Evolutionary conservation across 2,888 invertebrate genomes (phyloP), one percentile per base, ranked within the genome.

Genomic region (Carterocephalus palaemon): DNA sequence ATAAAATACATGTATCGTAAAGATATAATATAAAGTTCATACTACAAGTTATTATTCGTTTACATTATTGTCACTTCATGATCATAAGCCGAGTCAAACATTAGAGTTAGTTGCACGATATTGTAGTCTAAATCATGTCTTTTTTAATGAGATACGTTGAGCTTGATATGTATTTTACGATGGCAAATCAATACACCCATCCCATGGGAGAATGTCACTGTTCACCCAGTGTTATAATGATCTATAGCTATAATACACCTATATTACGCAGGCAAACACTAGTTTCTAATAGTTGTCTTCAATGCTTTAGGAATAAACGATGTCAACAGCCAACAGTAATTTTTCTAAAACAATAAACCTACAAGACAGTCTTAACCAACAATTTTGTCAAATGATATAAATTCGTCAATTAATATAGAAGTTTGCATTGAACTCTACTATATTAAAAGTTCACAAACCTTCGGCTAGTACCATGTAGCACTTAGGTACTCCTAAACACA

Each of bases 401-500:
- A 41, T 41, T 26, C 33, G n/a, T 19, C 24, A 41, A 41, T 41
- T 12, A 8, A 3, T 3, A 38, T 15, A 4, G 26, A 19, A n/a
- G 9, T 32, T 32, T 13, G 13, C 12, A 34, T 22, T 22, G 34
- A 40, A 40, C 20, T 34, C 9, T 34, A 42, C 9, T 20, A 22
- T 29, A 20, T 20, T 39, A 20, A 38, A 19, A 34, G 34, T 34
- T 29, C 34, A 36, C 28, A 42, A 34, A 28, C 19, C 12, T 19
- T 31, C 17, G 8, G 2, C 33, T 34, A 34, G 19, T 42, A 34
- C 12, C 33, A 28, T 33, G 43, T 43, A 51, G 41, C 17, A 46
- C 51, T 60, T 57, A 59, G n/a, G n/a, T n/a, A n/a, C n/a, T 17
- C 52, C 52, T 54, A 54, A 54, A 34, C 42, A 34, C 53, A 53